Base-by-base conservation (phyloP, 1,140 invertebrate species). In the Camponotus vicinus region DNA sequence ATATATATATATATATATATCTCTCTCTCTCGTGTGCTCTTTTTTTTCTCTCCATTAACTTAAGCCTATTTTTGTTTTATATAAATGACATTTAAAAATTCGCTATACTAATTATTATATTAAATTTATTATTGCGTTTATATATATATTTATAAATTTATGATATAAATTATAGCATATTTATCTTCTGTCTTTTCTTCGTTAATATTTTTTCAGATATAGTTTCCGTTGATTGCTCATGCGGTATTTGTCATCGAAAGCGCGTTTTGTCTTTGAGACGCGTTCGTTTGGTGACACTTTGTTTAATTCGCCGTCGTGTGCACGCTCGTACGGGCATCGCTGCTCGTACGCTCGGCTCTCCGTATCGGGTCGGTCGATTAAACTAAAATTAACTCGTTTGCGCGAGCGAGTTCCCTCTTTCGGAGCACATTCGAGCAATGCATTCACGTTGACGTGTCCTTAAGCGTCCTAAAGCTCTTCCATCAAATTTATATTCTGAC, bases 371-470 rank as follows among this genome's bases (percentile, higher is more conserved):
- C 87, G 91, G 91, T 88, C 91, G 91, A 92, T 92, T 92, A 92
- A 90, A 92, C 91, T 92, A 92, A 92, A 92, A 92, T 92, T 92
- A 92, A 92, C 90, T 87, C 78, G 76, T 76, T 85, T 76, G 85
- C 86, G 69, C 85, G 64, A 87, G 76, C 88, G 86, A 80, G 88
- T 90, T 87, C 78, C 85, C 83, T 86, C 88, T 89, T 85, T 88
- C 76, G 83, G 42, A 55, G 34, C 34, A 64, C 52, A 67, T 86
- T 87, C 79, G 67, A 63, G 42, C 59, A 37, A 34, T 52, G 49
- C 32, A 8, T 59, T 90, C 52, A 66, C 55, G 71, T 69, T 34
- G 61, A 49, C 21, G 32, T 61, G 67, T 89, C 76, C 61, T 89
- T 84, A 73, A 49, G 5, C 57, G 40, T 71, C 49, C 42, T 67